Evolutionary conservation across 2,113 vertebrate species (phyloP).

Genomic region (Turdus rufiventris): DNA sequence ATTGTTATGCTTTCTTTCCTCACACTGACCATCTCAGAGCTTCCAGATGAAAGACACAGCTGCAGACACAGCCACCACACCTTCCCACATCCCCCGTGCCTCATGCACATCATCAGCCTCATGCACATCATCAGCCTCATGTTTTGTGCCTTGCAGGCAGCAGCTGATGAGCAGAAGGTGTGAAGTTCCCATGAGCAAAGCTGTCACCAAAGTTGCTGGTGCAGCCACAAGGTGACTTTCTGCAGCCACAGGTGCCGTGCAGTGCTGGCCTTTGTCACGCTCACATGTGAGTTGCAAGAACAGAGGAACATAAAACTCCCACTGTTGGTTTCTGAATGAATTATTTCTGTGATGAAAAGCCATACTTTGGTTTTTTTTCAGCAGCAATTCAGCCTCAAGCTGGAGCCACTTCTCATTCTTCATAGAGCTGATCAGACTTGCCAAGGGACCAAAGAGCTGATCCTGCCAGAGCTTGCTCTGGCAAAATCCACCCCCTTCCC

Average conservation of each 20-base stretch:
- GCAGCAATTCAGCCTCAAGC: background rate
- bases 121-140: rapidly evolving
- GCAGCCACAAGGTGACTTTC: background rate
- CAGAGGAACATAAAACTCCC: background rate
- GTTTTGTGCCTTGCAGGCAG: background rate
- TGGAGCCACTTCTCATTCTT: background rate
- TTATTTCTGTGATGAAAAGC: background rate
- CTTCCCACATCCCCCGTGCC: background rate
- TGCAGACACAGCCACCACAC: background rate
- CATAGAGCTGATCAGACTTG: background rate
- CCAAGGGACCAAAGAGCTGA: background rate
- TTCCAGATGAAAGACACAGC: background rate
- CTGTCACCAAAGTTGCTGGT: background rate
- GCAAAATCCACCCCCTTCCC: background rate
- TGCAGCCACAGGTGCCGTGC: background rate
- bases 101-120: rapidly evolving
- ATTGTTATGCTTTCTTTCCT: background rate
- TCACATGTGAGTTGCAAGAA: background rate
- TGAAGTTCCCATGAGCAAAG: background rate
- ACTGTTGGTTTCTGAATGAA: background rate
- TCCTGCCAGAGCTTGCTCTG: background rate
- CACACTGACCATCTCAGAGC: background rate
- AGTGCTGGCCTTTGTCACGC: rapidly evolving
- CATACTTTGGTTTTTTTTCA: background rate
- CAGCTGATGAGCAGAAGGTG: background rate